Evolutionary conservation across 2,113 vertebrate genomes (phyloP), one percentile per base, ranked within the genome.

Genomic region (Cercopithecus mona): DNA sequence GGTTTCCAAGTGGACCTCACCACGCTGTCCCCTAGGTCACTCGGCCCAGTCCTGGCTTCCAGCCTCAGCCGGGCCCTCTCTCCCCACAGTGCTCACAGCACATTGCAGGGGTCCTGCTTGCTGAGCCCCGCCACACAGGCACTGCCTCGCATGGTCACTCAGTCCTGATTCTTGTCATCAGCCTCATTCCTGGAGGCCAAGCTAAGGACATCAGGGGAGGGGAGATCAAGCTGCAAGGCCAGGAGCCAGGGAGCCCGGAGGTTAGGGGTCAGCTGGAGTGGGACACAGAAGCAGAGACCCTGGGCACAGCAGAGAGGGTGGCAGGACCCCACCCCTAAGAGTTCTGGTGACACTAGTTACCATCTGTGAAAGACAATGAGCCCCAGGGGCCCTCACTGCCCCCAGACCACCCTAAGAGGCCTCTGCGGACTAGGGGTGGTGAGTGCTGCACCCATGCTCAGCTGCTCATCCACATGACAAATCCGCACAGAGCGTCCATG

Each of bases 401-500:
- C 14, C 83, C 59, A 30, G 18, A 55, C 50, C 17, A 40, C 8
- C 50, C 20, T 10, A 12, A 35, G 72, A 79, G 75, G 55, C 52
- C 48, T 72, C 48, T 11, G 38, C 1, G n/a, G 90, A 76, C 25
- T 8, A 27, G 40, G 61, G 48, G n/a, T 3, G 14, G 55, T 4
- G 1, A 25, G 12, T 12, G 38, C 52, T 40, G 25, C 2, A 20
- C 11, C 38, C 25, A 14, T 0, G 10, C n/a, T 16, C 59, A 16
- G 76, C 52, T n/a, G 25, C 38, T 27, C 61, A 52, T 27, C 30
- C 23, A 64, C 0, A 0, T 4, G 27, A 35, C 35, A 48, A 61
- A 40, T 35, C n/a, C 14, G 20, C 61, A 17, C 23, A 12, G 23
- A 22, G 55, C 17, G 0, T 25, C 32, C 6, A 16, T 23, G 11